These are phyloP conservation scores for Ceraclea dissimilis DNA, from an alignment of 2,888 invertebrate genomes.

Conservation along the genomic window DNA sequence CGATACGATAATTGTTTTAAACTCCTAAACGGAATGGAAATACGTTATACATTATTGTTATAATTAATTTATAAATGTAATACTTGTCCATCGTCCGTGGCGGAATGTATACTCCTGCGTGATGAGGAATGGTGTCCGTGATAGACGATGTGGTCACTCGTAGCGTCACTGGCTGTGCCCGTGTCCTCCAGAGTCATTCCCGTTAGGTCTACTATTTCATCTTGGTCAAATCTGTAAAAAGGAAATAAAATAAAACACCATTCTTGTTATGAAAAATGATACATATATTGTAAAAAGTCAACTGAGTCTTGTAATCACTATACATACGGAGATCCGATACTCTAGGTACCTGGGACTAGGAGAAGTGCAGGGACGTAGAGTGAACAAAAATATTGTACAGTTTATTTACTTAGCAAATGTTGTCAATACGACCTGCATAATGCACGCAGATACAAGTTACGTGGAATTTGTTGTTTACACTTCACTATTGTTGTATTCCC, in stretches of 20 bases:
- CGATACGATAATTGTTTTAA: not conserved
- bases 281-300: not conserved
- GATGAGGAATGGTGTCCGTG: slow-evolving; percentile 26
- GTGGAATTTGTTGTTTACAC: too few relatives aligned
- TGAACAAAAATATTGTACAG: too few relatives aligned
- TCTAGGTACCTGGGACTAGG: too few relatives aligned
- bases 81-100: slow-evolving; percentile 46
- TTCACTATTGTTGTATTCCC: too few relatives aligned
- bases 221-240: slow-evolving; percentile 55
- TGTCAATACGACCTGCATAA: too few relatives aligned
- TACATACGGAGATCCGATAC: too few relatives aligned
- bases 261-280: not conserved
- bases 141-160: slow-evolving; percentile 31
- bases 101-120: slow-evolving; percentile 31
- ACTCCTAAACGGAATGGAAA: not conserved
- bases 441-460: too few relatives aligned
- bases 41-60: not conserved
- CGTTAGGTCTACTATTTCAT: slow-evolving; percentile 85
- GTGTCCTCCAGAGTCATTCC: slow-evolving; percentile 56
- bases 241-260: not conserved
- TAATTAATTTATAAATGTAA: slow-evolving; percentile 40
- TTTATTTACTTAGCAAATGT: too few relatives aligned
- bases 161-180: slow-evolving; percentile 32
- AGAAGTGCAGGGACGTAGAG: too few relatives aligned
- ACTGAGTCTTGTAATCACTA: too few relatives aligned